phyloP scores from a whole-genome alignment of 2,888 invertebrate species.

The Cordilura impudica region DNA sequence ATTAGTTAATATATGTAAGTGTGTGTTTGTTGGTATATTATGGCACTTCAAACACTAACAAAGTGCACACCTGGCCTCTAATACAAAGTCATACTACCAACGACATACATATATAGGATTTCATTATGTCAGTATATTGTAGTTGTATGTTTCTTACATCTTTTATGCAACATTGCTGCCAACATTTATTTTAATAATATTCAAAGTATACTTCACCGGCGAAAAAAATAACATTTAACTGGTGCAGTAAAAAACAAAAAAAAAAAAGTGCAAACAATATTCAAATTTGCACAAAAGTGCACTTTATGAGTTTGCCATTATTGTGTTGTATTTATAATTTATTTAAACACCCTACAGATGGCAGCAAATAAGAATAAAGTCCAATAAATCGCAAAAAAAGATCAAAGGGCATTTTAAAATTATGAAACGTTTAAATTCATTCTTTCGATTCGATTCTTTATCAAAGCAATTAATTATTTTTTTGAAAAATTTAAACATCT shows the following conservation, averaged over 20 bases:
- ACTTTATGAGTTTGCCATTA: conserved; percentile 43
- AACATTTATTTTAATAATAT: conserved; percentile 63
- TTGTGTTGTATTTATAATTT: conserved; percentile 20
- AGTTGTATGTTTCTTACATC: conserved; percentile 21
- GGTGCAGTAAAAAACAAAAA: background rate
- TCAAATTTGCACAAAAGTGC: conserved; percentile 54
- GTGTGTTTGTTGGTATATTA: background rate
- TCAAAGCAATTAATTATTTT: too few relatives aligned
- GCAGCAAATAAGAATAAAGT: too few relatives aligned
- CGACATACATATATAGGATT: conserved; percentile 11
- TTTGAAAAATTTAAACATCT: too few relatives aligned
- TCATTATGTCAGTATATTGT: background rate
- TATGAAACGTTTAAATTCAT: too few relatives aligned
- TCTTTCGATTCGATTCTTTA: too few relatives aligned
- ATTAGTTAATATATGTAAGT: background rate
- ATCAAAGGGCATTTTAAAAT: too few relatives aligned
- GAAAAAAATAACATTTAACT: background rate
- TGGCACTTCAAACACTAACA: conserved; percentile 45
- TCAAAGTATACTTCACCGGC: conserved; percentile 52
- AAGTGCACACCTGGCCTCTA: conserved; percentile 55
- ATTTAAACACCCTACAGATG: conserved; percentile 11
- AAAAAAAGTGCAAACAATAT: conserved; percentile 44
- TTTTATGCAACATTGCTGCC: conserved; percentile 55
- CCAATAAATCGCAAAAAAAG: too few relatives aligned
- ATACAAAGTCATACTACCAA: conserved; percentile 19